phyloP scores from a whole-genome alignment of 2,797 vertebrate genomes.

The Coilia nasus region DNA sequence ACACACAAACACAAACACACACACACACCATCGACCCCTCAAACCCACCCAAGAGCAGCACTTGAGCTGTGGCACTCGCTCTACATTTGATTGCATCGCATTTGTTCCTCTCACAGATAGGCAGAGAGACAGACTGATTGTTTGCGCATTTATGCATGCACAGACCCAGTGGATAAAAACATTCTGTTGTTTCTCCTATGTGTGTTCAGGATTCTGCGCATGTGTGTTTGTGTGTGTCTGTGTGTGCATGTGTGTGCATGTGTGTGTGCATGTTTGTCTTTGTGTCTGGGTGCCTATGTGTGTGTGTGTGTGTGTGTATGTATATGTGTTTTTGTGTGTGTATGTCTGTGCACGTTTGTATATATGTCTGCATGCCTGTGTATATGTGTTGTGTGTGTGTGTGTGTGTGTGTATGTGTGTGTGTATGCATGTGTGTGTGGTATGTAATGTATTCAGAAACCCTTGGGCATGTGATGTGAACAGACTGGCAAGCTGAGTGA shows the following conservation, averaged over 20 bases:
- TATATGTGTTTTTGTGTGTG: neutral
- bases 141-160: neutral
- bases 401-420: neutral
- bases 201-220: neutral
- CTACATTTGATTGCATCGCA: neutral
- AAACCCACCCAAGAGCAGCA: neutral
- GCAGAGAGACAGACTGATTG: neutral
- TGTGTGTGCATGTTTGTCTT: neutral
- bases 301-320: neutral
- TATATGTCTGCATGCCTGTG: neutral
- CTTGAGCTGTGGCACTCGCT: neutral
- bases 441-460: neutral
- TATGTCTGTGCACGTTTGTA: neutral
- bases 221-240: neutral
- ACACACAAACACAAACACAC: neutral
- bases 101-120: neutral
- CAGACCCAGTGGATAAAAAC: neutral
- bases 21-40: neutral
- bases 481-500: neutral
- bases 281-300: neutral
- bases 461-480: neutral
- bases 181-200: neutral
- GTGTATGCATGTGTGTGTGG: neutral
- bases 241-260: neutral
- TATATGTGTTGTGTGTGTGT: neutral